These are phyloP conservation scores for Argopecten irradians DNA, from an alignment of 1,140 invertebrate species.

Conservation along the genomic window DNA sequence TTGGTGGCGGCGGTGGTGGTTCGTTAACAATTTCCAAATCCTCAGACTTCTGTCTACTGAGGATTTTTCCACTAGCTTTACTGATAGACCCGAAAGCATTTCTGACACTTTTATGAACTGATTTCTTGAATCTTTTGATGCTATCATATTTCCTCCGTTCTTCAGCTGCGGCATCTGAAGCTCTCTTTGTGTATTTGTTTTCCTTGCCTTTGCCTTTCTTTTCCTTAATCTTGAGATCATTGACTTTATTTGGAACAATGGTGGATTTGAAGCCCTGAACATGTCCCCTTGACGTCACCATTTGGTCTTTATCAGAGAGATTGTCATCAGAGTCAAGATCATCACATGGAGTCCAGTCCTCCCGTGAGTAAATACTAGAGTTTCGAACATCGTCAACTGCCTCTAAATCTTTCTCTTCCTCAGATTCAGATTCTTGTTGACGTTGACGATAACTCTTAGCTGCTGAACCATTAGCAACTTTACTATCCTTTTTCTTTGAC, in stretches of 20 bases:
- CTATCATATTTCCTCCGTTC: constrained; percentile 66
- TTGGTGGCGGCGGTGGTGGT: constrained; percentile 46
- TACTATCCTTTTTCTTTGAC: constrained; percentile 8
- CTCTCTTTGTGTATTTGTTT: constrained; percentile 51
- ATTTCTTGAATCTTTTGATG: constrained; percentile 67
- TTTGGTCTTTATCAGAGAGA: constrained; percentile 58
- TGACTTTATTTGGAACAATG: constrained; percentile 63
- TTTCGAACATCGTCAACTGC: constrained; percentile 29
- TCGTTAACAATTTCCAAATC: constrained; percentile 55
- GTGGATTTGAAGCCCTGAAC: constrained; percentile 69
- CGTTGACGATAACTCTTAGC: constrained; percentile 37
- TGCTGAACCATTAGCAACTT: constrained; percentile 28
- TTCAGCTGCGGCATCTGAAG: constrained; percentile 46
- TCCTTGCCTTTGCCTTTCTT: constrained; percentile 51
- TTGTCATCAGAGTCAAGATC: constrained; percentile 71
- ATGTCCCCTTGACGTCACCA: constrained; percentile 37
- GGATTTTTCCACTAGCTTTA: constrained; percentile 66
- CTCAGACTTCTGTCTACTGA: constrained; percentile 56
- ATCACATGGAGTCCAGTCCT: constrained; percentile 68
- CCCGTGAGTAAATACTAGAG: constrained; percentile 41
- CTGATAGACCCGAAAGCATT: constrained; percentile 72
- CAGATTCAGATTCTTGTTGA: background rate
- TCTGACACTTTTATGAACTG: constrained; percentile 65
- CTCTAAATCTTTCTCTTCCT: constrained; percentile 28
- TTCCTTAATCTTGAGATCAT: constrained; percentile 59